These are phyloP conservation scores for Nilaparvata lugens DNA, from an alignment of 1,140 invertebrate species.

Conservation along the genomic window DNA sequence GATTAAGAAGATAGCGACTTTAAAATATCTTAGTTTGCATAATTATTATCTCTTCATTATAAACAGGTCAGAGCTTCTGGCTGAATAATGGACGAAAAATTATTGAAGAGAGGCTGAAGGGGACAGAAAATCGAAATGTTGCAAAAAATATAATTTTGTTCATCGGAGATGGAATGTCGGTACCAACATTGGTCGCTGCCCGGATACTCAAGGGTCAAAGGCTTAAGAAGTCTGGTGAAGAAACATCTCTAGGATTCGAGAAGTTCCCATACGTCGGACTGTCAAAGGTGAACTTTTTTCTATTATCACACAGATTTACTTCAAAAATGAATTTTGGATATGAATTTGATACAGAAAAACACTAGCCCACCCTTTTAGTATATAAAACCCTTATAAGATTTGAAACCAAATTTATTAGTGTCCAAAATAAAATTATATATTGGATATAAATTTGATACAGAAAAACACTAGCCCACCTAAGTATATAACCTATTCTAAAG, in stretches of 20 bases:
- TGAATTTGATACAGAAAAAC: neutral
- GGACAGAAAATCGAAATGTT: neutral
- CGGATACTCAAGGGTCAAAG: conserved; percentile 55
- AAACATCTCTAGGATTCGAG: conserved; percentile 59
- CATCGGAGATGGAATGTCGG: conserved; percentile 67
- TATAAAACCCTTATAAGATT: neutral
- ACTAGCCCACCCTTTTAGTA: neutral
- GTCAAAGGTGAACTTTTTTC: conserved; percentile 53
- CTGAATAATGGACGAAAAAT: neutral
- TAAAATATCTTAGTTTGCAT: too few relatives aligned
- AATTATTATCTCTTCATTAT: too few relatives aligned
- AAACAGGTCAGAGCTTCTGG: neutral
- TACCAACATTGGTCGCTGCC: conserved; percentile 56
- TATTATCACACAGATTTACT: conserved; percentile 5
- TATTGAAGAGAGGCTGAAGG: neutral
- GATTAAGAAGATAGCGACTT: too few relatives aligned
- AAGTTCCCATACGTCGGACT: conserved; percentile 63
- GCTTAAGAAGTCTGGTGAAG: conserved; percentile 35
- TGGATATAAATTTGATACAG: too few relatives aligned
- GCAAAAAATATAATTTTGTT: conserved; percentile 66
- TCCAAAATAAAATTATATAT: too few relatives aligned
- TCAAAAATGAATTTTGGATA: neutral
- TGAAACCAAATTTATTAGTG: too few relatives aligned
- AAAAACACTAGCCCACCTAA: too few relatives aligned
- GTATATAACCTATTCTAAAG: too few relatives aligned